These are phyloP conservation scores for Hirtodrosophila histrioides DNA, from an alignment of 2,888 invertebrate genomes.

Conservation along the genomic window DNA sequence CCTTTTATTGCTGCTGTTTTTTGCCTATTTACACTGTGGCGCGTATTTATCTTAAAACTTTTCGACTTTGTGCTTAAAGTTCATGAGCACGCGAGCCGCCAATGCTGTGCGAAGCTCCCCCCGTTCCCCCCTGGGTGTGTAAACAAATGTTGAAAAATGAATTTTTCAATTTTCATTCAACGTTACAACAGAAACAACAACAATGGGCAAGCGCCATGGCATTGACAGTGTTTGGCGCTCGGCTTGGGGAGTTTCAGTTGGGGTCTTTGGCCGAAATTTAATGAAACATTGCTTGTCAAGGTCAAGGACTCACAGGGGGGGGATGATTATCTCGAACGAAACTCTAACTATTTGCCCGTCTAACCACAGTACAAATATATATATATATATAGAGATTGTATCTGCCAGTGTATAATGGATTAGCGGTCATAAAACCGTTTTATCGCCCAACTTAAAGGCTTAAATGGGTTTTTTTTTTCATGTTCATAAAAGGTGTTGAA, in stretches of 20 bases:
- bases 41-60: slow-evolving; percentile 72
- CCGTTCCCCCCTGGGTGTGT: slow-evolving; percentile 22
- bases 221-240: slow-evolving; percentile 11
- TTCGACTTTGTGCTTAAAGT: slow-evolving; percentile 69
- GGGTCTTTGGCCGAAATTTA: slow-evolving; percentile 15
- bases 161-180: slow-evolving; percentile 66
- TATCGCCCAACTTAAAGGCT: too few relatives aligned
- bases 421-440: too few relatives aligned
- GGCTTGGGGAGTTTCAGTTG: not conserved
- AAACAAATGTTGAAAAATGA: slow-evolving; percentile 71
- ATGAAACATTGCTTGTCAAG: slow-evolving; percentile 8
- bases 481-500: slow-evolving; percentile 8
- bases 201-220: slow-evolving; percentile 24
- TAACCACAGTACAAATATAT: too few relatives aligned
- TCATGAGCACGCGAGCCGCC: slow-evolving; percentile 51
- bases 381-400: too few relatives aligned
- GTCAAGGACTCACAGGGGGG: slow-evolving; percentile 18
- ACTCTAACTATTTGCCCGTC: too few relatives aligned
- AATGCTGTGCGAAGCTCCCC: not conserved
- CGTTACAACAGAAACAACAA: slow-evolving; percentile 24
- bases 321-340: too few relatives aligned
- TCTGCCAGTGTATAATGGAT: too few relatives aligned
- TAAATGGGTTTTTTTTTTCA: too few relatives aligned
- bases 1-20: slow-evolving; percentile 19
- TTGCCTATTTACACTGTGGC: slow-evolving; percentile 62